Base-by-base conservation (phyloP, 2,888 invertebrate species). In the Gymnocheta viridis region DNA sequence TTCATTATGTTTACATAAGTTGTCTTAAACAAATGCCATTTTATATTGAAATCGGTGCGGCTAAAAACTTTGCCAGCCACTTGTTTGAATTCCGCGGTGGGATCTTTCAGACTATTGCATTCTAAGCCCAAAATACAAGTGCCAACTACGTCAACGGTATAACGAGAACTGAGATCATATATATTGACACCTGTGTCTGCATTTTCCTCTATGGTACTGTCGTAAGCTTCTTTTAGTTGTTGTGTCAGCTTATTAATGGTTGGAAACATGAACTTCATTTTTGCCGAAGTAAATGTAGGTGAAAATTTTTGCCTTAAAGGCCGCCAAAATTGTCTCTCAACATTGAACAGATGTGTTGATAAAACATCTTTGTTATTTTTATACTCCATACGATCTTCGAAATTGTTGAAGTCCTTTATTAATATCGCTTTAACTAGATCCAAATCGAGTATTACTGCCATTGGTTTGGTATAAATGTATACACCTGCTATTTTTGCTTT, bases 241-340 rank as follows among this genome's bases (percentile, higher is more conserved):
- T 86, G 73, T 0, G 90, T 89, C 32, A 92, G 91, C 0, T 86
- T 85, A 0, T 87, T 76, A 7, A 93, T 86, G 0, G 90, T 89
- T 6, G 88, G 87, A 78, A 92, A 93, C 92, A 93, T 93, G 9
- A 88, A 89, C 82, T 92, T 93, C 88, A 93, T 92, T 87, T 93
- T 93, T 0, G 92, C 93, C 0, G 93, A 91, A 0, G 93, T 92
- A 79, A 93, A 93, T 0, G 92, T 92, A 0, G 93, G 92, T 4
- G 92, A 91, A 1, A 93, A 82, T 69, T 92, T 92, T 0, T 88
- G 85, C n/a, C 93, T 87, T 67, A 93, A 83, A 1, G 88, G 86
- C 47, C 91, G 92, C 93, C 93, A 93, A 27, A 91, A 89, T 0
- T 89, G 86, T 2, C 91, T 92, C 0, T 89, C 87, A 19, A 91